Evolutionary conservation across 2,113 vertebrate species (phyloP).

Genomic region (Todiramphus chloris): DNA sequence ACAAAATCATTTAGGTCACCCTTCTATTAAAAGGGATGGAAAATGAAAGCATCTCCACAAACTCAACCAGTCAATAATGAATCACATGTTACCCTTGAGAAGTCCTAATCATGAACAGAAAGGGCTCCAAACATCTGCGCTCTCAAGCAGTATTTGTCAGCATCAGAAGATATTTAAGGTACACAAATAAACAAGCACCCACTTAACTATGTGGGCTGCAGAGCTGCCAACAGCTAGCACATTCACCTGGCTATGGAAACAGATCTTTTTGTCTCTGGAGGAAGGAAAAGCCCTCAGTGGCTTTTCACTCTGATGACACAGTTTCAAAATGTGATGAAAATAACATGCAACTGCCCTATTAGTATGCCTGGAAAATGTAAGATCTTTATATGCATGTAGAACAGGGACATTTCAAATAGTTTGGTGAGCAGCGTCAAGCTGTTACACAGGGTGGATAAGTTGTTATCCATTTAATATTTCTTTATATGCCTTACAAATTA

Average conservation of each 20-base stretch:
- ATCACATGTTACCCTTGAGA: neutral
- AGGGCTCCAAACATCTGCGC: neutral
- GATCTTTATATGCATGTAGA: neutral
- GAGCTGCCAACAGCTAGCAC: neutral
- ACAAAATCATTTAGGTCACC: neutral
- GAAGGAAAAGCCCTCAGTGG: neutral
- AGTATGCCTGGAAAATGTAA: neutral
- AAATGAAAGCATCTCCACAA: neutral
- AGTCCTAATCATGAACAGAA: neutral
- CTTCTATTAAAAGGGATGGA: neutral
- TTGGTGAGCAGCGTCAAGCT: neutral
- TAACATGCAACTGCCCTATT: neutral
- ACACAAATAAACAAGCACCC: neutral
- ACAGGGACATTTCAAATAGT: neutral
- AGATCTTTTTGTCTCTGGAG: neutral
- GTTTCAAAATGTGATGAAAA: neutral
- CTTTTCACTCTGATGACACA: neutral
- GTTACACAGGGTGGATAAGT: neutral
- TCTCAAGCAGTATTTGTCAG: neutral
- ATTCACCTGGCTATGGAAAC: neutral
- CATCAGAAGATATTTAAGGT: neutral
- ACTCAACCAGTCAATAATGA: neutral
- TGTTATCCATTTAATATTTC: neutral
- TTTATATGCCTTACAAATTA: neutral
- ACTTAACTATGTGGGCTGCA: neutral